Percentiles rank a stretch among this genome's conserved stretches.
Conservation (phyloP, 1,140 invertebrate species). For the Cyclargus thomasi region DNA sequence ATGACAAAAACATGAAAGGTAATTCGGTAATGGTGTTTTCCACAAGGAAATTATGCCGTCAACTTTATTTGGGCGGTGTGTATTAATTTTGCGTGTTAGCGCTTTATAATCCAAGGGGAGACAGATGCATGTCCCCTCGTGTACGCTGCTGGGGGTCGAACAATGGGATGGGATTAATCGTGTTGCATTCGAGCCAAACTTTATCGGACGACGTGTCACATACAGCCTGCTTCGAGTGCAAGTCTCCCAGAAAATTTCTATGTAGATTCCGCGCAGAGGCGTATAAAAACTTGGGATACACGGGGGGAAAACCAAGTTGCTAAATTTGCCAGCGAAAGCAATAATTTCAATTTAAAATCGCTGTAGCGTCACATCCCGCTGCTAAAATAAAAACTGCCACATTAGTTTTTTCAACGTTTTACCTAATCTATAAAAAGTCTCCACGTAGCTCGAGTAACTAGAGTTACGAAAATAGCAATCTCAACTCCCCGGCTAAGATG, state of each 20-base stretch:
- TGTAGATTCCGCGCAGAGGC: not conserved
- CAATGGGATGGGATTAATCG: conserved; percentile 68
- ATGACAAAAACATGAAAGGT: conserved; percentile 2
- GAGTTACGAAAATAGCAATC: too few relatives aligned
- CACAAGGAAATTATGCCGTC: conserved; percentile 48
- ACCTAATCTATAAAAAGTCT: too few relatives aligned
- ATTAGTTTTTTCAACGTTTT: too few relatives aligned
- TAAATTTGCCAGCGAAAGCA: not conserved
- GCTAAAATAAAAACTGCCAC: too few relatives aligned
- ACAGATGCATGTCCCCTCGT: conserved; percentile 31
- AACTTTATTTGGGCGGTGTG: conserved; percentile 63
- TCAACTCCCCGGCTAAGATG: too few relatives aligned
- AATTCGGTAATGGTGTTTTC: conserved; percentile 19
- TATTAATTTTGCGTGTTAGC: conserved; percentile 66
- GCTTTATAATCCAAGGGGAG: conserved; percentile 40
- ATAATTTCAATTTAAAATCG: too few relatives aligned
- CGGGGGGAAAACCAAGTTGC: not conserved
- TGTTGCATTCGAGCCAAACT: conserved; percentile 54
- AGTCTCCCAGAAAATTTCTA: not conserved
- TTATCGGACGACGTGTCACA: conserved; percentile 28
- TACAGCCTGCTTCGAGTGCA: conserved; percentile 20
- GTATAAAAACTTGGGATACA: not conserved
- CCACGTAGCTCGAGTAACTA: too few relatives aligned
- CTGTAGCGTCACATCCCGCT: too few relatives aligned
- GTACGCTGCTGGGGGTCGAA: conserved; percentile 35